These are phyloP conservation scores for Drosophila kikkawai DNA, from an alignment of 1,140 invertebrate genomes.

Conservation along the genomic window DNA sequence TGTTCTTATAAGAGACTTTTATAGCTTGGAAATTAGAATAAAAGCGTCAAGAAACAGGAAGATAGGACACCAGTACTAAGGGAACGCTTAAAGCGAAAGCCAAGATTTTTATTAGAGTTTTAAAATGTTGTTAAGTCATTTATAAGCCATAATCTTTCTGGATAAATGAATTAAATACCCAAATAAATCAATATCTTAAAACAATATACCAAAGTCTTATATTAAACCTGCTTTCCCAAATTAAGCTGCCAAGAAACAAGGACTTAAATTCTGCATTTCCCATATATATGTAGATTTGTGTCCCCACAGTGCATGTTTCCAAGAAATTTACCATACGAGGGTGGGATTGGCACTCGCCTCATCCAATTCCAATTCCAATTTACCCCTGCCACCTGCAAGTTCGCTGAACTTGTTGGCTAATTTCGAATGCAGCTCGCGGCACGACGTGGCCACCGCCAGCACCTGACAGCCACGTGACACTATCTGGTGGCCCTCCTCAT, in stretches of 20 bases:
- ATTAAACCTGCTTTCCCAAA: background rate
- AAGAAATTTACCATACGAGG: conserved; percentile 17
- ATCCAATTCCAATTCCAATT: conserved; percentile 25
- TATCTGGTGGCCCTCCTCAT: conserved; percentile 51
- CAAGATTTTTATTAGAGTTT: background rate
- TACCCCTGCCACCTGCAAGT: conserved; percentile 20
- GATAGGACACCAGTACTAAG: too few species aligned
- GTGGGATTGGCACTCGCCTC: conserved; percentile 11
- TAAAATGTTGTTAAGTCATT: background rate
- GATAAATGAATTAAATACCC: background rate
- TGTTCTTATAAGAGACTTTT: background rate
- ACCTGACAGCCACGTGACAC: conserved; percentile 70
- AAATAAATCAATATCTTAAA: background rate
- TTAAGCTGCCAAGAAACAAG: background rate
- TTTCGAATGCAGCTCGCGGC: conserved; percentile 63
- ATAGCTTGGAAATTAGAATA: background rate
- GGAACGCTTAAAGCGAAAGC: too few species aligned
- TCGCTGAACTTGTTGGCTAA: conserved; percentile 60
- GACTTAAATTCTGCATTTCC: background rate
- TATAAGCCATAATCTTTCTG: background rate
- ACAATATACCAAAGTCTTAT: background rate
- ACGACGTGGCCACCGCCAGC: conserved; percentile 37
- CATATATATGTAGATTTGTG: background rate
- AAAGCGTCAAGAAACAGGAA: background rate
- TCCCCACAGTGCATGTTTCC: conserved; percentile 17